Percentiles rank a stretch among this genome's conserved stretches.
These are phyloP conservation scores for Passer domesticus DNA, from an alignment of 2,113 vertebrate genomes.

Conservation along the genomic window DNA sequence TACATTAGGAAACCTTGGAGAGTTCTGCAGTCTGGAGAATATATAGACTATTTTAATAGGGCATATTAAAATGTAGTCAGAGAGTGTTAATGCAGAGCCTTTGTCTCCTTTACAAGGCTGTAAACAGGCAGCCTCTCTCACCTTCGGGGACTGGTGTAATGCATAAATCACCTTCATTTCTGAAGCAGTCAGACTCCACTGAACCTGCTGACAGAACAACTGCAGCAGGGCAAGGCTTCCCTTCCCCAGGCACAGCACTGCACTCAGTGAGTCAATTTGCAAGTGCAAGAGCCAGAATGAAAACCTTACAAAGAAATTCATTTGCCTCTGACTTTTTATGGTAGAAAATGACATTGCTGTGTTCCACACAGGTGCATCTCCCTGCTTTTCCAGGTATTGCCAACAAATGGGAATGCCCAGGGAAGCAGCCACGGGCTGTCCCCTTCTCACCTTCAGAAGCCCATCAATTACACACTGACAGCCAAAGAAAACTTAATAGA, in stretches of 20 bases:
- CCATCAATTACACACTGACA: background rate
- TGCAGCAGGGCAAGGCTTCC: background rate
- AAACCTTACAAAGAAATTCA: background rate
- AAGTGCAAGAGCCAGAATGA: background rate
- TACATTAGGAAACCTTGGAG: background rate
- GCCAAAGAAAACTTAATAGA: background rate
- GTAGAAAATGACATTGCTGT: background rate
- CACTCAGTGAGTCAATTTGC: background rate
- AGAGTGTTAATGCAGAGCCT: background rate
- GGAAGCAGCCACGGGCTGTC: background rate
- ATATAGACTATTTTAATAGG: background rate
- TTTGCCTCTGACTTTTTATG: background rate
- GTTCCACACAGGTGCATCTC: background rate
- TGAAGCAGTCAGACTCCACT: background rate
- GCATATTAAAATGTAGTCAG: background rate
- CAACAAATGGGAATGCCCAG: background rate
- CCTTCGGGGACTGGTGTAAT: background rate
- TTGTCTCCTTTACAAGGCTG: background rate
- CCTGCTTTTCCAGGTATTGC: background rate
- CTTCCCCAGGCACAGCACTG: background rate
- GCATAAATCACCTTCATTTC: background rate
- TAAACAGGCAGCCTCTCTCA: background rate
- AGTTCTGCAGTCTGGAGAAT: background rate
- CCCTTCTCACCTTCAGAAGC: background rate
- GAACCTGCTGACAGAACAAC: background rate